Evolutionary conservation across 1,140 invertebrate genomes (phyloP), one percentile per base, ranked within the genome.

Genomic region (Seison nebaliae): DNA sequence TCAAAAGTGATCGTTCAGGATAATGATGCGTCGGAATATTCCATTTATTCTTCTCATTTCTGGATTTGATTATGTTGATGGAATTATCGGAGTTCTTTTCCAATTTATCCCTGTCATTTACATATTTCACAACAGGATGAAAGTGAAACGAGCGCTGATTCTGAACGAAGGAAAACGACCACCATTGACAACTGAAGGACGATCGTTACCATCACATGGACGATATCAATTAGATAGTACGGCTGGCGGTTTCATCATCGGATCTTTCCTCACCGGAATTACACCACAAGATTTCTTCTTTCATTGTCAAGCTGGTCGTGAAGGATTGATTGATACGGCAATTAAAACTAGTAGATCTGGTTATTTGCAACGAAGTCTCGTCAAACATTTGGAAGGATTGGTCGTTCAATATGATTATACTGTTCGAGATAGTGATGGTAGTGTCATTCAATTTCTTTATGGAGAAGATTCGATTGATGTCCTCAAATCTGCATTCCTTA

Each of bases 271-370:
- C 67, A 94, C 84, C 1, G 88, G 88, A 36, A 81, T 96, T 44
- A 70, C 77, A 49, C 83, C 84, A 1, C 81, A 88, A 59, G 86
- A 96, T 53, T 93, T 88, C 51, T 98, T 93, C 60, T 94, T 91
- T 58, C 86, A 98, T 67, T 96, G 86, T 53, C 96, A 96, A 86
- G 91, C 91, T 35, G 91, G 91, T 43, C 68, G 91, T 59, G 91
- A 96, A 68, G 68, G 69, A 56, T 50, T 71, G 18, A 62, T 72
- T 43, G 71, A 73, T 54, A 72, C 70, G 21, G 70, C 70, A 45
- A 71, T 74, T 2, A 73, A 73, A 51, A 98, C 91, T 5, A 88
- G 80, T 63, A 68, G 84, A 45, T 86, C 79, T 50, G 91, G 91
- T 46, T 98, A 98, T 56, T 64, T 98, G 35, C 91, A 98, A 60